Evolutionary conservation across 2,113 vertebrate genomes (phyloP).

Genomic region (Nasalis larvatus): DNA sequence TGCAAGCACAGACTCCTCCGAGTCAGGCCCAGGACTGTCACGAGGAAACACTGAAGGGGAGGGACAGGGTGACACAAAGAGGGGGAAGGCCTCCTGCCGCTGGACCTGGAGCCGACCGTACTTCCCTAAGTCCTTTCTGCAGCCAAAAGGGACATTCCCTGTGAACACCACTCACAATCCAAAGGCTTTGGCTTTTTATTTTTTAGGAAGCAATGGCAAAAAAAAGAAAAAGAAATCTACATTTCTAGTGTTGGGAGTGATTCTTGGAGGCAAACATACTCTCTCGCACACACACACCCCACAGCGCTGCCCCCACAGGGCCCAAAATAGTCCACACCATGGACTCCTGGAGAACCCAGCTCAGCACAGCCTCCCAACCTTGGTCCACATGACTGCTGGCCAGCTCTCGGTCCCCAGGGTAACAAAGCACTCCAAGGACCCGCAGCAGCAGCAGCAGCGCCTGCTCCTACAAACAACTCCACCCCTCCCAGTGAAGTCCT

Average conservation of each 20-base stretch:
- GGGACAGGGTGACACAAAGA: not conserved
- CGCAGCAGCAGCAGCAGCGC: not conserved
- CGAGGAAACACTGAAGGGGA: not conserved
- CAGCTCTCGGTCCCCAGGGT: conserved; percentile 8
- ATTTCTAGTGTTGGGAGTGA: conserved; percentile 60
- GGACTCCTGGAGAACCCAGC: conserved; percentile 68
- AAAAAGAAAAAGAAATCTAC: not conserved
- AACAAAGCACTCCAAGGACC: conserved; percentile 55
- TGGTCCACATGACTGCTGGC: conserved; percentile 41
- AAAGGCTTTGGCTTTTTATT: not conserved
- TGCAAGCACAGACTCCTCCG: not conserved
- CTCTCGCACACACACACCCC: not conserved
- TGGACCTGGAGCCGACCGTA: not conserved
- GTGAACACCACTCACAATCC: conserved; percentile 63
- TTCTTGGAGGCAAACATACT: not conserved
- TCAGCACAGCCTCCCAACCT: conserved; percentile 54
- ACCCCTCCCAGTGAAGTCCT: not conserved
- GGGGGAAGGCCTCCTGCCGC: not conserved
- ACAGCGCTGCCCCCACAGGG: conserved; percentile 58
- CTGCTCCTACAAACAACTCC: not conserved
- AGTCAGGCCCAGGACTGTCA: not conserved
- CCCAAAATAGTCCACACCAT: conserved; percentile 64
- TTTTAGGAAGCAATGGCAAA: conserved; percentile 46
- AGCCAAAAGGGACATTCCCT: conserved; percentile 61
- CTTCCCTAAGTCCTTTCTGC: not conserved